These are phyloP conservation scores for Heteromyza rotundicornis DNA, from an alignment of 2,888 invertebrate genomes.

Conservation along the genomic window DNA sequence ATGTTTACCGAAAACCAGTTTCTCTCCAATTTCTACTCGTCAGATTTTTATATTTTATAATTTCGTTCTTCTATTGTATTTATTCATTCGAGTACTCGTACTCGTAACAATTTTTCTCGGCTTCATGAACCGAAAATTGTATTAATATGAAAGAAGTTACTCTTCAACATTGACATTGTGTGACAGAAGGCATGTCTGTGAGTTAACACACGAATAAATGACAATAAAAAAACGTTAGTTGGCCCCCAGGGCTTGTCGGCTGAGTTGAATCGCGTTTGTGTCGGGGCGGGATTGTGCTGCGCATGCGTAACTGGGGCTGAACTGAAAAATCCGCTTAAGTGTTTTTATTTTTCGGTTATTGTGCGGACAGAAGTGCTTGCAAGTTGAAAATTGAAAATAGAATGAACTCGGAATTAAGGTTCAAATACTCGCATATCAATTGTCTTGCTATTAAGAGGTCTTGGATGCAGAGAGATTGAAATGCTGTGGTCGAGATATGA, in stretches of 20 bases:
- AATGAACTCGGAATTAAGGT: no score
- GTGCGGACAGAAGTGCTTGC: neutral
- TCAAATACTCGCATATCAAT: no score
- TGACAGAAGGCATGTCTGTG: neutral
- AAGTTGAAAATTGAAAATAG: constrained; percentile 1
- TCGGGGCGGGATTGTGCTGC: neutral
- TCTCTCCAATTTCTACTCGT: neutral
- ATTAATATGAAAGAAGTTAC: neutral
- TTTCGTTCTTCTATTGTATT: neutral
- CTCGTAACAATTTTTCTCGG: no score
- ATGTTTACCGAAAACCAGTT: neutral
- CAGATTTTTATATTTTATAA: neutral
- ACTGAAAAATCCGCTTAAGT: constrained; percentile 6
- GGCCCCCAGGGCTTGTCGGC: neutral
- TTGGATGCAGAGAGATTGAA: no score
- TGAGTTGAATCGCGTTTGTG: neutral
- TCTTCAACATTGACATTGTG: neutral
- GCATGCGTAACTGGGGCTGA: constrained; percentile 5
- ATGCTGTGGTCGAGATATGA: no score
- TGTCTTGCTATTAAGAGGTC: no score
- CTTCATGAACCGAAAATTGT: neutral
- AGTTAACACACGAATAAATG: neutral
- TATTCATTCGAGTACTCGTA: neutral
- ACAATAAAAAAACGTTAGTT: neutral
- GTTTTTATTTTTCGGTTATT: neutral